These are phyloP conservation scores for Plecotus auritus DNA, from an alignment of 2,113 vertebrate species.

Conservation along the genomic window DNA sequence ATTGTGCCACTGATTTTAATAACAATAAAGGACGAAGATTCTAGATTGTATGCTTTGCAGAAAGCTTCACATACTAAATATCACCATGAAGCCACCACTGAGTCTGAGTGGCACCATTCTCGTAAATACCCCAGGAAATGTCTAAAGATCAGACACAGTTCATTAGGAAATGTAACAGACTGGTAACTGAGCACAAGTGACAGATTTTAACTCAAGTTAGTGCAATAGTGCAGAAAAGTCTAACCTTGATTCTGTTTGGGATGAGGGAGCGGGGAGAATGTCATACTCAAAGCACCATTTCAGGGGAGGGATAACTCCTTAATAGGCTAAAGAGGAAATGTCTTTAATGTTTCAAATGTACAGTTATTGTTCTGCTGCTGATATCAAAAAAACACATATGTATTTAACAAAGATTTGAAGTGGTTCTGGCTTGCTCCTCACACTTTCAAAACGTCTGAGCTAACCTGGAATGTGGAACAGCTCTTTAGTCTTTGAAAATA, in stretches of 20 bases:
- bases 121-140: background rate
- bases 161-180: background rate
- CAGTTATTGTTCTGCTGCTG: background rate
- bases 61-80: background rate
- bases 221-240: background rate
- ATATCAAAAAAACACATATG: background rate
- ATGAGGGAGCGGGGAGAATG: background rate
- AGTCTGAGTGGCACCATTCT: background rate
- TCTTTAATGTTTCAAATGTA: background rate
- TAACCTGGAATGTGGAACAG: background rate
- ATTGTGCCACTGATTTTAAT: background rate
- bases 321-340: background rate
- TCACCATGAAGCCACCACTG: fast-evolving
- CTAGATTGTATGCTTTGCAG: background rate
- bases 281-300: background rate
- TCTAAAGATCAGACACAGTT: background rate
- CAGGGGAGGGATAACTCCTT: background rate
- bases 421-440: background rate
- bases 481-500: background rate
- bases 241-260: background rate
- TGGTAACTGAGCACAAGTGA: background rate
- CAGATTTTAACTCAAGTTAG: background rate
- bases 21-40: background rate
- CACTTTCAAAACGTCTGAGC: background rate
- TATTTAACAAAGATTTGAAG: background rate